Base-by-base conservation (phyloP, 2,888 invertebrate genomes). In the Xylota segnis region DNA sequence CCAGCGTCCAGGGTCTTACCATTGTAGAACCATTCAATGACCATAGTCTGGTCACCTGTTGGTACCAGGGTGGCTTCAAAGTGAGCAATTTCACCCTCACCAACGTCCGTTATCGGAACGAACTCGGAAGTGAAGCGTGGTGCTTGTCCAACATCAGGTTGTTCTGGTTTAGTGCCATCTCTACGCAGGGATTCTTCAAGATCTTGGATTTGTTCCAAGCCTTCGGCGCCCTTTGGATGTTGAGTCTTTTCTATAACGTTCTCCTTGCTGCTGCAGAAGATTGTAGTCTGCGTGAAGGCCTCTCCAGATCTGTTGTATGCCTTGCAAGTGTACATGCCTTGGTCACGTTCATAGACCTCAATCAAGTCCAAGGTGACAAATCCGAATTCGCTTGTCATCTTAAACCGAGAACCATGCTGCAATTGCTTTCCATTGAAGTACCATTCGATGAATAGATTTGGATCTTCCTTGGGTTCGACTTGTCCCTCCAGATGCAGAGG, bases 21-120 rank as follows among this genome's bases (percentile, higher is more conserved):
- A 91, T 99, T 98, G 91, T 97, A 98, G 94, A 97, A 98, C 98
- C 98, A 98, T 93, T 98, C 98, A 70, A 98, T 97, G 29, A 96
- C 95, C 97, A 98, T 98, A 27, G 96, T 96, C 92, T 98, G 97
- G 90, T 98, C 98, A 10, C 98, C 97, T 59, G 97, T 96, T 10
- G 99, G 99, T 65, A 97, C 96, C 6, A 99, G 94, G 61, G 97
- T 97, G 43, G 98, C 99, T 93, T 99, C 99, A 92, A 98, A 99
- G 92, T 99, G 99, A 88, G 98, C 98, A 88, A 98, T 96, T 92
- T 99, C 98, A 76, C 98, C 98, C 93, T 99, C 99, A 47, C 96
- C 96, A 61, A 99, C 94, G 89, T 97, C 97, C 9, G 94, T 93
- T 81, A 98, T 94, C 88, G 97, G 95, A 88, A 96, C 94, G 92